Percentiles rank a stretch among this genome's conserved stretches.
phyloP scores from a whole-genome alignment of 2,797 vertebrate genomes.

The Hippocampus kuda region DNA sequence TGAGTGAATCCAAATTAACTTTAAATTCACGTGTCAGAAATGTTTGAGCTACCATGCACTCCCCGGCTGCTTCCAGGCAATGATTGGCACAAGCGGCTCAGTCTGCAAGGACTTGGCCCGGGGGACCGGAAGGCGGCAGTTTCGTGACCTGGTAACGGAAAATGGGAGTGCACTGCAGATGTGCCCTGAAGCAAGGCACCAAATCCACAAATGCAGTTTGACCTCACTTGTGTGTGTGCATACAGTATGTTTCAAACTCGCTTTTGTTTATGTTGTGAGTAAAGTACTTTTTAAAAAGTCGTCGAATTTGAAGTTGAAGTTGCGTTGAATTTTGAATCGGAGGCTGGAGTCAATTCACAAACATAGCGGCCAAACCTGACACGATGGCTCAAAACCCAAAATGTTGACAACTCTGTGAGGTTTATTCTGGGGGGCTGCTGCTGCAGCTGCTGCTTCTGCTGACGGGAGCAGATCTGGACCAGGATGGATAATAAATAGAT shows the following conservation, averaged over 20 bases:
- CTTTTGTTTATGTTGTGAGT: background rate
- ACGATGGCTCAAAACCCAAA: slow-evolving; percentile 22
- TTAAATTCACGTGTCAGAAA: slow-evolving; percentile 48
- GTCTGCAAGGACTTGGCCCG: background rate
- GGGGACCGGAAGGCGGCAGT: background rate
- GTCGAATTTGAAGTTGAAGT: too few relatives aligned
- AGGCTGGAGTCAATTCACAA: slow-evolving; percentile 31
- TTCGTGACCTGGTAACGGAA: background rate
- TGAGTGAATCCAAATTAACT: slow-evolving; percentile 49
- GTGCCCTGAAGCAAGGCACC: background rate
- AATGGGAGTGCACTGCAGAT: background rate
- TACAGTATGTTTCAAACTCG: background rate
- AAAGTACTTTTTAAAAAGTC: background rate
- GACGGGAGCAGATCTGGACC: slow-evolving; percentile 43
- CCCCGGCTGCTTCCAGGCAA: slow-evolving; percentile 16
- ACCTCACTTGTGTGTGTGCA: background rate
- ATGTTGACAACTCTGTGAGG: slow-evolving; percentile 37
- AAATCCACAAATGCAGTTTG: background rate
- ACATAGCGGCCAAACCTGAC: slow-evolving; percentile 26
- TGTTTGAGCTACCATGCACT: slow-evolving; percentile 21
- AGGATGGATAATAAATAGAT: slow-evolving; percentile 46
- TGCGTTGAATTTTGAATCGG: slow-evolving; percentile 25
- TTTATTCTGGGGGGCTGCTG: slow-evolving; percentile 27
- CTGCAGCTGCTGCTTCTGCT: slow-evolving; percentile 23
- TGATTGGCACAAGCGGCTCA: slow-evolving; percentile 5